Evolutionary conservation across 2,797 vertebrate species (phyloP).

Genomic region (Odontamblyopus rebecca): DNA sequence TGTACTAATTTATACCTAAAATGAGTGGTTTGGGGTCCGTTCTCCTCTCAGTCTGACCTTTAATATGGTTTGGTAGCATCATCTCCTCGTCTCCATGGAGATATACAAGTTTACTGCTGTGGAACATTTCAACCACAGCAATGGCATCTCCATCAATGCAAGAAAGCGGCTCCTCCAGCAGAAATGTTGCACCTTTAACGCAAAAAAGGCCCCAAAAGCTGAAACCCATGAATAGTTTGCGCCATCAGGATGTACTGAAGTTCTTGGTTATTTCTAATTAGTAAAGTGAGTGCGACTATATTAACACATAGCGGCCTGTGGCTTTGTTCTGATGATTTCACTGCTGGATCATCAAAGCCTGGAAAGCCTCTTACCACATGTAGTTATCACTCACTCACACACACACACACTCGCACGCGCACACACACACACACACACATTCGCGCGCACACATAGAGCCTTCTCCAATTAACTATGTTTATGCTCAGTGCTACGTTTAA

Average conservation of each 20-base stretch:
- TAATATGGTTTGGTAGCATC: too few relatives aligned
- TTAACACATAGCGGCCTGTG: conserved; percentile 29
- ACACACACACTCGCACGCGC: neutral
- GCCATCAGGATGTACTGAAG: neutral
- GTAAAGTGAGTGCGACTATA: conserved; percentile 28
- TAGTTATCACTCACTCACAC: conserved; percentile 8
- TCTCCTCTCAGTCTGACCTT: too few relatives aligned
- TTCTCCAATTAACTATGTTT: conserved; percentile 18
- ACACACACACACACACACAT: conserved; percentile 1
- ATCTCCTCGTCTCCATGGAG: too few relatives aligned
- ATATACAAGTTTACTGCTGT: too few relatives aligned
- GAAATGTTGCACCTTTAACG: too few relatives aligned
- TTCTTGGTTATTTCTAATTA: conserved; percentile 44
- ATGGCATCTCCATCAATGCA: too few relatives aligned
- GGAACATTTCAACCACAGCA: too few relatives aligned
- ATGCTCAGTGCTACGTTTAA: conserved; percentile 12
- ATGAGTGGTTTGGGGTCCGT: too few relatives aligned
- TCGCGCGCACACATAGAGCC: neutral
- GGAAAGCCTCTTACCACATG: conserved; percentile 16
- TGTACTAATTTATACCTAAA: too few relatives aligned
- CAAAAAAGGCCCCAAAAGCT: too few relatives aligned
- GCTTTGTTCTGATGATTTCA: conserved; percentile 47
- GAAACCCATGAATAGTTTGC: too few relatives aligned
- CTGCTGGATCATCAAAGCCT: conserved; percentile 46
- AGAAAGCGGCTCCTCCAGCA: too few relatives aligned